Evolutionary conservation across 2,797 vertebrate genomes (phyloP), one percentile per base, ranked within the genome.

Genomic region (Acipenser transmontanus): DNA sequence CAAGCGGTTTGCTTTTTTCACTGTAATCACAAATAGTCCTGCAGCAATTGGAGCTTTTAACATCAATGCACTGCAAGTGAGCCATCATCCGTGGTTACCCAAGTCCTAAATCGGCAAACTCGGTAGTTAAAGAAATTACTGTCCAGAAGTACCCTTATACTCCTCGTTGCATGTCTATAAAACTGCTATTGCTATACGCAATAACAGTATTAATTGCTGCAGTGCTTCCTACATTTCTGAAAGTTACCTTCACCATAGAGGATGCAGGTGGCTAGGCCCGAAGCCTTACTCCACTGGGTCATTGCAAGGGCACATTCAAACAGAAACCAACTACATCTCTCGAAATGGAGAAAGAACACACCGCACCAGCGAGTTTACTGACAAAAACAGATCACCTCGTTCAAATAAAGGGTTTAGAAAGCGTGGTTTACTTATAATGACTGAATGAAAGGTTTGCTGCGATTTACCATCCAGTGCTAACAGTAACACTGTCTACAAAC

Each of bases 221-320:
- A 34, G 34, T 4, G 34, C 1, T 34, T 34, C 34, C 34, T 34
- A 34, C 2, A 34, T 34, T 34, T 34, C 34, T 34, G 34, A 34
- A 34, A 34, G 34, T 34, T 34, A 34, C 2, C 34, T 34, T 34
- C 34, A 34, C 34, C 34, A 34, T 4, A 34, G 34, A 34, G 34
- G 3, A 34, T 50, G 50, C 56, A 48, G 56, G 49, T n/a, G 8
- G 10, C 17, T 70, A 67, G 69, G 69, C 69, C 69, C 61, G 59
- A 67, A 70, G 69, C 69, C 69, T 70, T 34, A 67, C 52, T 70
- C 4, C 56, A 52, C 20, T 62, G 65, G 69, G 69, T 70, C 65
- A 70, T 67, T 70, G 10, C 69, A 70, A 70, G 69, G 69, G 50
- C 69, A 70, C 49, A 7, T 59, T 63, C 4, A 52, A 13, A 9